Percentiles rank a stretch among this genome's conserved stretches.
phyloP scores from a whole-genome alignment of 2,113 vertebrate genomes.

The Neolamprologus devosi region DNA sequence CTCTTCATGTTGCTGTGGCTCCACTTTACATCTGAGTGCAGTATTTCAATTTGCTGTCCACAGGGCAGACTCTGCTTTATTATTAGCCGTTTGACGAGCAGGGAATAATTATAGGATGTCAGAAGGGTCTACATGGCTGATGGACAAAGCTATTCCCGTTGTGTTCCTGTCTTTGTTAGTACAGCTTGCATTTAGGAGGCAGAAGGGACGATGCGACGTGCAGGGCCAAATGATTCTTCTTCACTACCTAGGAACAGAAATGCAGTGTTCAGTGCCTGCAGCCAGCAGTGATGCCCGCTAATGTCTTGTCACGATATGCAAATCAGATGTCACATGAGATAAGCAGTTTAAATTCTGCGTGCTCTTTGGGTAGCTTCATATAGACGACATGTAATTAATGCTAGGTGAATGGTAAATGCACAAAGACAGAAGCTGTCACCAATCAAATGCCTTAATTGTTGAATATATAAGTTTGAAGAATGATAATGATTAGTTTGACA shows the following conservation, averaged over 20 bases:
- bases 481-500: neutral
- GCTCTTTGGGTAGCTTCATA: neutral
- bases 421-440: neutral
- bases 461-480: neutral
- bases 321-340: slow-evolving; percentile 24
- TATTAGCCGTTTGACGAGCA: slow-evolving; percentile 18
- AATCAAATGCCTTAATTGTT: neutral
- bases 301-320: slow-evolving; percentile 6
- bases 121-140: neutral
- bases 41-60: neutral
- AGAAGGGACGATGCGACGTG: neutral
- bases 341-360: neutral
- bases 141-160: slow-evolving; percentile 39
- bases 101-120: slow-evolving; percentile 57
- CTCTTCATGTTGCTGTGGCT: neutral
- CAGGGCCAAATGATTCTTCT: neutral
- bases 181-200: neutral
- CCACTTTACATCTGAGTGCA: neutral
- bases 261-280: neutral
- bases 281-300: neutral
- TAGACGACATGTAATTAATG: neutral
- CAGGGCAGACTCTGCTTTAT: neutral
- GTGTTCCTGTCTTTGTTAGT: slow-evolving; percentile 4
- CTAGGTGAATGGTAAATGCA: neutral
- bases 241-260: neutral